Evolutionary conservation across 2,888 invertebrate species (phyloP).

Genomic region (Scelioninae gen. 1): DNA sequence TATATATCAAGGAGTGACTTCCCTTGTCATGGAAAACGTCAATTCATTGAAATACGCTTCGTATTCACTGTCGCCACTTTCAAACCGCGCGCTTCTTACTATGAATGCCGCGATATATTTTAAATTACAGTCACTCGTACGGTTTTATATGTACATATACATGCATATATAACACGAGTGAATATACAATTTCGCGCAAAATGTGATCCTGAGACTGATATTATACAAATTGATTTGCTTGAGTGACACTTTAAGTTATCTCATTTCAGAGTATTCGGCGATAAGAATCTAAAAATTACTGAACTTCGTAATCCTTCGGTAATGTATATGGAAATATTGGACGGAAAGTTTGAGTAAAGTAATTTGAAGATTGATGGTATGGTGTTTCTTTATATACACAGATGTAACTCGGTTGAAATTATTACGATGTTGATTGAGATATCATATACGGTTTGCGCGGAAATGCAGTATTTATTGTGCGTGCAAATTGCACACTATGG

Average conservation of each 20-base stretch:
- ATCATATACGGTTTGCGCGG: neutral
- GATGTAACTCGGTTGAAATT: constrained; percentile 7
- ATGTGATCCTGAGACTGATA: constrained; percentile 8
- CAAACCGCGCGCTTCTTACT: constrained; percentile 24
- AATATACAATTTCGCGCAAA: neutral
- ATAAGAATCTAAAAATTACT: constrained; percentile 51
- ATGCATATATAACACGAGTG: too few relatives aligned
- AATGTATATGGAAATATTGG: constrained; percentile 55
- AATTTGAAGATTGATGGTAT: constrained; percentile 26
- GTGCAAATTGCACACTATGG: too few relatives aligned
- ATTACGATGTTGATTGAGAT: constrained; percentile 1
- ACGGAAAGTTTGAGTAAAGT: constrained; percentile 23
- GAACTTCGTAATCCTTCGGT: constrained; percentile 35
- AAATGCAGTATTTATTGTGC: too few relatives aligned
- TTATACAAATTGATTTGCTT: constrained; percentile 50
- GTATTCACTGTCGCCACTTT: constrained; percentile 17
- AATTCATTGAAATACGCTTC: constrained; percentile 31
- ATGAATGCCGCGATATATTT: constrained; percentile 31
- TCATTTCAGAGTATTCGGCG: constrained; percentile 13
- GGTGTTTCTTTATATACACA: constrained; percentile 22
- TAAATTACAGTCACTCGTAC: neutral
- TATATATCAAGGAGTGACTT: too few relatives aligned
- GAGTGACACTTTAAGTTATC: constrained; percentile 38
- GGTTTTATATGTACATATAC: neutral
- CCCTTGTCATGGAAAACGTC: constrained; percentile 50